Evolutionary conservation across 2,113 vertebrate species (phyloP).

Genomic region (Tympanuchus pallidicinctus): DNA sequence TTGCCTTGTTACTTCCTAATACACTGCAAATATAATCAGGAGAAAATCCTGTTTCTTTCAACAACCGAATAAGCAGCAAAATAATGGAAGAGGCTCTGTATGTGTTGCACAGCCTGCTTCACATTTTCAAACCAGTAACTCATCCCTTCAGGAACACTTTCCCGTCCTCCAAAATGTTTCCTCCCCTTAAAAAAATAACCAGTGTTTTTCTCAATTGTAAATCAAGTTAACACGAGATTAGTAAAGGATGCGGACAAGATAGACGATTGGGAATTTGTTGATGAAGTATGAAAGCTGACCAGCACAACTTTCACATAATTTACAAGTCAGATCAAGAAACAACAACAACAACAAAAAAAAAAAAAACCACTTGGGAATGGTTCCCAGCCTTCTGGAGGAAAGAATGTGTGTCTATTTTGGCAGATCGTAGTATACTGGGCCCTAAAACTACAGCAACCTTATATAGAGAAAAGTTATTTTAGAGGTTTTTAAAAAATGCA

Average conservation of each 20-base stretch:
- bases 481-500: conserved; percentile 58
- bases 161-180: background rate
- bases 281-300: background rate
- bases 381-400: conserved; percentile 5
- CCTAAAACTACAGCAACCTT: conserved; percentile 19
- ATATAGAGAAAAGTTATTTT: conserved; percentile 45
- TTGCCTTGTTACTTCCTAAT: conserved; percentile 8
- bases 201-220: background rate
- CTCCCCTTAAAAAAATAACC: background rate
- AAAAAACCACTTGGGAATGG: background rate
- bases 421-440: background rate
- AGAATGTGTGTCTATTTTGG: background rate
- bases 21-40: background rate
- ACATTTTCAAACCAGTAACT: background rate
- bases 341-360: background rate
- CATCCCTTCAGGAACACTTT: background rate
- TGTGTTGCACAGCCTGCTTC: background rate
- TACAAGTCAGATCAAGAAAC: background rate
- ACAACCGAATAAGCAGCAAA: conserved; percentile 20
- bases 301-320: background rate
- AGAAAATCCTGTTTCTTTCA: conserved; percentile 23
- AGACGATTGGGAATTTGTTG: background rate
- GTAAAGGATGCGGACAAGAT: background rate
- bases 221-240: background rate
- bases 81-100: background rate